Conservation (phyloP, 2,888 invertebrate species). For the Drosophila paracracens region DNA sequence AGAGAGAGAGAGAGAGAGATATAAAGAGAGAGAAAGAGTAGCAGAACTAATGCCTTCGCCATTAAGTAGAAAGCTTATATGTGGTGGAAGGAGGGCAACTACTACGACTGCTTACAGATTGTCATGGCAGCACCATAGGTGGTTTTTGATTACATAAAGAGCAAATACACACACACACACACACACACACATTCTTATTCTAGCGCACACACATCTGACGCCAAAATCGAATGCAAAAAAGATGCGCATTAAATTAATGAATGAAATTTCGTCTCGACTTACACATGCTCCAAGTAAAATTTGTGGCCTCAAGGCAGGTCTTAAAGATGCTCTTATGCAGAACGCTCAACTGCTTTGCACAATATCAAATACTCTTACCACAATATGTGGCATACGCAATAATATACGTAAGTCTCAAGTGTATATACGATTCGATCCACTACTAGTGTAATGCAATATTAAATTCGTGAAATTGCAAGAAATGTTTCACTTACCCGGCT, state of each 20-base stretch:
- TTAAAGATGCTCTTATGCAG: neutral
- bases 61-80: slow-evolving; percentile 34
- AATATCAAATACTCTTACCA: neutral
- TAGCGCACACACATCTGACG: slow-evolving; percentile 8
- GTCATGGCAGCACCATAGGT: slow-evolving; percentile 24
- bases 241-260: slow-evolving; percentile 54
- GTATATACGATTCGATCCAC: neutral
- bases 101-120: slow-evolving; percentile 9
- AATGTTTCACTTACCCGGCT: slow-evolving; percentile 13
- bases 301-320: slow-evolving; percentile 17
- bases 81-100: neutral
- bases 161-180: slow-evolving; percentile 12
- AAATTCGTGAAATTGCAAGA: neutral
- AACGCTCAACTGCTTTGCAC: neutral
- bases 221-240: slow-evolving; percentile 38
- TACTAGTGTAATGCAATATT: neutral
- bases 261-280: slow-evolving; percentile 19
- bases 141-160: slow-evolving; percentile 49
- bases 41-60: slow-evolving; percentile 52
- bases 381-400: neutral
- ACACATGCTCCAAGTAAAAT: slow-evolving; percentile 6
- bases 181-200: neutral
- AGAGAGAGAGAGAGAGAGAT: neutral
- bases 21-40: slow-evolving; percentile 16
- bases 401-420: neutral